Percentiles rank a stretch among this genome's conserved stretches.
Conservation (phyloP, 1,140 invertebrate genomes). For the Drosophila bipectinata region DNA sequence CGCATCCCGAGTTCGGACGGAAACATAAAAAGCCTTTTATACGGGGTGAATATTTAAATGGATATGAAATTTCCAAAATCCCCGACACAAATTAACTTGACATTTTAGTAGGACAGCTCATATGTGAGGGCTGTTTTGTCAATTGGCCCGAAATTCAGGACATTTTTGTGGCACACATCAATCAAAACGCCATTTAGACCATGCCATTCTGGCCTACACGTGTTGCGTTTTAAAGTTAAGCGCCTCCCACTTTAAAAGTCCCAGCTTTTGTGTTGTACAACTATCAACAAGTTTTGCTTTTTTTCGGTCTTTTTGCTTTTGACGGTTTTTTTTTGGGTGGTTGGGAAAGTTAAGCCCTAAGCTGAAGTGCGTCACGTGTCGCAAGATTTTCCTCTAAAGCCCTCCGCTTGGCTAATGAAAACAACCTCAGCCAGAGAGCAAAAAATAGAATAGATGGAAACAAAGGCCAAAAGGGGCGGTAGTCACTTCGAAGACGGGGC, state of each 20-base stretch:
- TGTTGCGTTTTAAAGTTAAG: constrained; percentile 68
- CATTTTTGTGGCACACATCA: constrained; percentile 69
- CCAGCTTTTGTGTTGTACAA: constrained; percentile 34
- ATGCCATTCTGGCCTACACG: constrained; percentile 35
- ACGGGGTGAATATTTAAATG: constrained; percentile 17
- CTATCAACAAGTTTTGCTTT: constrained; percentile 70
- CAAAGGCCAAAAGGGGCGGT: constrained; percentile 18
- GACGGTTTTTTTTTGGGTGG: constrained; percentile 1
- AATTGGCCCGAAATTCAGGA: constrained; percentile 39
- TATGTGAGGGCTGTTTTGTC: constrained; percentile 17
- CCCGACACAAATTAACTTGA: constrained; percentile 35
- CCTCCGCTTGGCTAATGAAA: constrained; percentile 53
- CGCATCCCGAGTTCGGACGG: not conserved
- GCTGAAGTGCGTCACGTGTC: constrained; percentile 63
- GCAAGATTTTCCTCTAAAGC: constrained; percentile 1
- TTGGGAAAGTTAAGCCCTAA: constrained; percentile 26
- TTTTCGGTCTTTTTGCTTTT: constrained; percentile 15
- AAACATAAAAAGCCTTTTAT: constrained; percentile 49
- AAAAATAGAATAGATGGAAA: constrained; percentile 17
- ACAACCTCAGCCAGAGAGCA: constrained; percentile 39
- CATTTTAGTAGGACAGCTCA: constrained; percentile 24
- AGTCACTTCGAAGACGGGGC: constrained; percentile 33
- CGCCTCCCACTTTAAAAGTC: constrained; percentile 22
- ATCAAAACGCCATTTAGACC: constrained; percentile 71
- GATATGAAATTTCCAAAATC: constrained; percentile 25